A percentile compares a stretch with the other conserved stretches of the same genome.
These are phyloP conservation scores for Polypterus senegalus DNA, from an alignment of 2,113 vertebrate genomes.

Conservation along the genomic window DNA sequence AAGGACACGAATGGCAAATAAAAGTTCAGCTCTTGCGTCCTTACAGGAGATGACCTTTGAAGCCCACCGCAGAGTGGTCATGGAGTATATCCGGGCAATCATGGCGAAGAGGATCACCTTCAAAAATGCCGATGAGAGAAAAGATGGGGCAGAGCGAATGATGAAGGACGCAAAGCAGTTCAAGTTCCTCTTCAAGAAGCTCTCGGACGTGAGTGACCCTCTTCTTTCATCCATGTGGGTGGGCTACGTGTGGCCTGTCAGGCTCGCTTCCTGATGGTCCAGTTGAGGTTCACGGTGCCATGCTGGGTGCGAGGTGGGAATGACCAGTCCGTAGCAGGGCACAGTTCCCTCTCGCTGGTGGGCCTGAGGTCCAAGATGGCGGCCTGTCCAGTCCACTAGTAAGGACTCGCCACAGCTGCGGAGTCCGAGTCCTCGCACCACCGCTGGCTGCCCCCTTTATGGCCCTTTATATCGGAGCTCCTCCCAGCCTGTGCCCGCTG, in stretches of 20 bases:
- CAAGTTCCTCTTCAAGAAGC: slow-evolving; percentile 80
- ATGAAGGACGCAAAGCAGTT: slow-evolving; percentile 85
- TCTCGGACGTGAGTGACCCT: slow-evolving; percentile 50
- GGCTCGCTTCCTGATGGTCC: not conserved
- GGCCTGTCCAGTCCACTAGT: too few species aligned
- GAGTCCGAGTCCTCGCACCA: too few species aligned
- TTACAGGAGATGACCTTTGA: slow-evolving; percentile 76
- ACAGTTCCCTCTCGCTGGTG: too few species aligned
- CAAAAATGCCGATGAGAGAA: slow-evolving; percentile 78
- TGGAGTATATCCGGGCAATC: slow-evolving; percentile 86
- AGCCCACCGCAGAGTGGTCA: slow-evolving; percentile 77
- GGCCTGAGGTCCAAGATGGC: too few species aligned
- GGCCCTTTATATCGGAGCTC: too few species aligned
- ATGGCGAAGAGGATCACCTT: slow-evolving; percentile 91
- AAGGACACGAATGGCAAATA: too few species aligned
- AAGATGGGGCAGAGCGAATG: slow-evolving; percentile 88
- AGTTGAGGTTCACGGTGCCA: too few species aligned
- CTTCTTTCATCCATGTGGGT: not conserved
- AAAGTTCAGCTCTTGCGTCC: not conserved
- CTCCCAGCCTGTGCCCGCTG: too few species aligned
- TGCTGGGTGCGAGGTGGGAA: too few species aligned
- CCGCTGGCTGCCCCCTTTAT: too few species aligned
- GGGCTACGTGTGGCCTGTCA: not conserved
- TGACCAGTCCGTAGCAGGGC: too few species aligned
- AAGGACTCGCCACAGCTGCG: too few species aligned